phyloP scores from a whole-genome alignment of 2,888 invertebrate genomes.

The Tiliacea citrago region DNA sequence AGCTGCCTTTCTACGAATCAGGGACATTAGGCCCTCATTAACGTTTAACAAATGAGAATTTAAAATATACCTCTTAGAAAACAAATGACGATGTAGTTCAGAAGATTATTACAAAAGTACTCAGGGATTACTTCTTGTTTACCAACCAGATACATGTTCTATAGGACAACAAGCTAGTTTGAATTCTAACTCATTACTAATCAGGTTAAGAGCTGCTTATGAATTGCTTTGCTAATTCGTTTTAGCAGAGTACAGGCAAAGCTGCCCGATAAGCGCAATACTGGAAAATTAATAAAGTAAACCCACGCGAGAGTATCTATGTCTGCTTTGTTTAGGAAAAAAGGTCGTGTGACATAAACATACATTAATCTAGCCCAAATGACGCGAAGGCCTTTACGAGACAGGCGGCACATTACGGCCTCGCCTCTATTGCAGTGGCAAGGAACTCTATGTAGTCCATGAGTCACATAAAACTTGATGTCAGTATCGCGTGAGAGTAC shows the following conservation, averaged over 20 bases:
- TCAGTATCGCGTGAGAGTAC: constrained; percentile 60
- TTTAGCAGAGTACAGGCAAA: constrained; percentile 10
- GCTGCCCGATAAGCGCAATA: constrained; percentile 1
- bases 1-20: constrained; percentile 34
- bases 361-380: constrained; percentile 39
- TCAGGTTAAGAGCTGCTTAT: constrained; percentile 46
- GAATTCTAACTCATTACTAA: constrained; percentile 41
- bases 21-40: constrained; percentile 36
- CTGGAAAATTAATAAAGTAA: constrained; percentile 1
- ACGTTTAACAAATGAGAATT: constrained; percentile 28
- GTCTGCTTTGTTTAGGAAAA: constrained; percentile 25
- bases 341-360: constrained; percentile 44
- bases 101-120: constrained; percentile 40
- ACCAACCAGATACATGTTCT: constrained; percentile 17
- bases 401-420: constrained; percentile 42
- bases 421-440: constrained; percentile 56
- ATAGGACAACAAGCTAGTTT: constrained; percentile 9
- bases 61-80: constrained; percentile 22
- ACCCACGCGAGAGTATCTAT: constrained; percentile 4
- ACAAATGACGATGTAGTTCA: constrained; percentile 29
- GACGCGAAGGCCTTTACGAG: constrained; percentile 32
- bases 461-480: constrained; percentile 63
- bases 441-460: constrained; percentile 60
- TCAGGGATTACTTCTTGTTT: constrained; percentile 21
- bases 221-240: constrained; percentile 28